Evolutionary conservation across 2,888 invertebrate genomes (phyloP).

Genomic region (Tenthredo distinguenda): DNA sequence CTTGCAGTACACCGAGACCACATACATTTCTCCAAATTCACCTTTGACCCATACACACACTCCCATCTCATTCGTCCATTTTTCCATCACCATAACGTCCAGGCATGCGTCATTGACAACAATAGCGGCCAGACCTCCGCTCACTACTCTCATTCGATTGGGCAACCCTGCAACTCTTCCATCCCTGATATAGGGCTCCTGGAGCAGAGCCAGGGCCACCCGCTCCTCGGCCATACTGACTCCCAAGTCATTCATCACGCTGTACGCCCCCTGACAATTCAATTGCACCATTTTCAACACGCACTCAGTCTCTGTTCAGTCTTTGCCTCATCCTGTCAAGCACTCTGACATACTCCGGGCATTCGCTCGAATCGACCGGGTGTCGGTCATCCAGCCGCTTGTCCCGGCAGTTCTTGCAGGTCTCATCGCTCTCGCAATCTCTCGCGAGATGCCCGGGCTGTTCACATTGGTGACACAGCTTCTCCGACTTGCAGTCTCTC

Average conservation of each 20-base stretch:
- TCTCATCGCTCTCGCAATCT: not conserved
- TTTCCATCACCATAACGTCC: slow-evolving; percentile 34
- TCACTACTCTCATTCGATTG: not conserved
- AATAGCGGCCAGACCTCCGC: slow-evolving; percentile 47
- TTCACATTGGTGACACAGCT: slow-evolving; percentile 50
- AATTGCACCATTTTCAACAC: slow-evolving; percentile 19
- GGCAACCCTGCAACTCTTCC: slow-evolving; percentile 46
- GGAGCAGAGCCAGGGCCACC: slow-evolving; percentile 39
- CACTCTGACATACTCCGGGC: slow-evolving; percentile 45
- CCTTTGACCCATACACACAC: slow-evolving; percentile 58
- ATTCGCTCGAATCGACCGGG: not conserved
- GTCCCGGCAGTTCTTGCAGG: slow-evolving; percentile 48
- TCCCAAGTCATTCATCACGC: slow-evolving; percentile 54
- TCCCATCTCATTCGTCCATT: slow-evolving; percentile 47
- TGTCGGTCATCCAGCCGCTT: slow-evolving; percentile 32
- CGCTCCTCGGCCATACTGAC: slow-evolving; percentile 6
- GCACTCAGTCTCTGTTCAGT: not conserved
- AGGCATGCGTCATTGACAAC: slow-evolving; percentile 42
- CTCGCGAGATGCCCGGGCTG: slow-evolving; percentile 31
- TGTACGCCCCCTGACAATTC: slow-evolving; percentile 48
- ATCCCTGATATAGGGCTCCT: slow-evolving; percentile 38
- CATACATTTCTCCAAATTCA: slow-evolving; percentile 52
- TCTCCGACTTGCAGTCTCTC: slow-evolving; percentile 23
- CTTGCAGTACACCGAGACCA: slow-evolving; percentile 58
- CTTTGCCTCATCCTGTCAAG: not conserved